Conservation (phyloP, 2,888 invertebrate genomes). For the Prostheceraeus crozeri region DNA sequence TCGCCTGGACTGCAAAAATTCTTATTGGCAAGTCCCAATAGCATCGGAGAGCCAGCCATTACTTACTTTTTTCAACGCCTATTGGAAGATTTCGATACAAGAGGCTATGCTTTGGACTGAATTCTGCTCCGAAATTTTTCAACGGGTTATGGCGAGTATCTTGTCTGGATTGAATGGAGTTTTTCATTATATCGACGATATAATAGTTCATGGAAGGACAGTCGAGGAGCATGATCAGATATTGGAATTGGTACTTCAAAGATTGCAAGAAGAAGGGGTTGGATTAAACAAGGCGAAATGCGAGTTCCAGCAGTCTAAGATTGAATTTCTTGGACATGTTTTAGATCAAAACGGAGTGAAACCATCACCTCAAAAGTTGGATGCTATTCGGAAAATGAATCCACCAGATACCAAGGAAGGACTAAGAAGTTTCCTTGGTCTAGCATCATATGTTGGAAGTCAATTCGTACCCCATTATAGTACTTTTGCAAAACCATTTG, state of each 20-base stretch:
- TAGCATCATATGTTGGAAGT: conserved; percentile 24
- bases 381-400: conserved; percentile 17
- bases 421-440: conserved; percentile 21
- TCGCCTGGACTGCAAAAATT: conserved; percentile 22
- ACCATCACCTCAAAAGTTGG: conserved; percentile 14
- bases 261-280: conserved; percentile 27
- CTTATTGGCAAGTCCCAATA: conserved; percentile 26
- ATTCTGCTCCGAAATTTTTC: conserved; percentile 23
- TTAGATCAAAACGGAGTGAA: conserved; percentile 1
- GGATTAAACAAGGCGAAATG: conserved; percentile 28
- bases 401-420: conserved; percentile 5
- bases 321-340: conserved; percentile 28
- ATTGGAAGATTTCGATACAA: conserved; percentile 24
- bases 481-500: conserved; percentile 19
- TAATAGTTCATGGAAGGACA: background rate
- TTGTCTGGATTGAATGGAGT: conserved; percentile 14
- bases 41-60: conserved; percentile 9
- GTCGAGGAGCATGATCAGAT: conserved; percentile 7
- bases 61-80: conserved; percentile 29
- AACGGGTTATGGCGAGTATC: conserved; percentile 1
- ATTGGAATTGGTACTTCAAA: conserved; percentile 14
- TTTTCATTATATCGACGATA: conserved; percentile 5
- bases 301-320: background rate
- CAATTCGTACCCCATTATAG: conserved; percentile 24
- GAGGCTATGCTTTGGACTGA: conserved; percentile 14